Percentiles rank a stretch among this genome's conserved stretches.
Evolutionary conservation across 2,113 vertebrate genomes (phyloP).

Genomic region (Cyanoramphus novaezelandiae): DNA sequence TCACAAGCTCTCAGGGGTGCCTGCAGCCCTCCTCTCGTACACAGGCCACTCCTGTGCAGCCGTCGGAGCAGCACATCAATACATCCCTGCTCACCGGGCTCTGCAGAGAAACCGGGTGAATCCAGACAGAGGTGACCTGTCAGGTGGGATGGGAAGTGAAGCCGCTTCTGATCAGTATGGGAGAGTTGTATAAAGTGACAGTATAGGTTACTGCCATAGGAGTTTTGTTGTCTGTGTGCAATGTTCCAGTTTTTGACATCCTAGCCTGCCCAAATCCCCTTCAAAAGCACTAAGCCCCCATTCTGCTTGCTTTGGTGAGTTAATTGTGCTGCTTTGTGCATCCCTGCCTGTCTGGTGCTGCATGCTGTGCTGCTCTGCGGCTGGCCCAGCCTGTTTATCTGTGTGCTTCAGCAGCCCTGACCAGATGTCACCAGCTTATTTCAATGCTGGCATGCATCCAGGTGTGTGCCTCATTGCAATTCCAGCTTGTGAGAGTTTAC

Average conservation of each 20-base stretch:
- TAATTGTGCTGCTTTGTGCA: slow-evolving; percentile 17
- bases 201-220: background rate
- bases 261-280: background rate
- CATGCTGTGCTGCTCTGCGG: background rate
- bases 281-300: background rate
- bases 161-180: background rate
- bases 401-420: background rate
- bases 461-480: background rate
- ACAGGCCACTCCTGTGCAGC: background rate
- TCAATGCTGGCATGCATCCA: slow-evolving; percentile 38
- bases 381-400: slow-evolving; percentile 9
- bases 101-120: background rate
- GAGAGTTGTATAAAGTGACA: background rate
- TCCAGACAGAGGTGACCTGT: background rate
- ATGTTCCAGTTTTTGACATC: background rate
- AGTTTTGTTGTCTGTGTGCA: background rate
- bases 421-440: slow-evolving; percentile 55
- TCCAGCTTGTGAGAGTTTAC: slow-evolving; percentile 44
- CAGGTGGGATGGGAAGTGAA: background rate
- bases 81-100: background rate
- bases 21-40: background rate
- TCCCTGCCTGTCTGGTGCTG: background rate
- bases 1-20: background rate
- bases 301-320: slow-evolving; percentile 8
- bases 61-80: background rate